Evolutionary conservation across 1,140 invertebrate genomes (phyloP).

Genomic region (Bradysia coprophila): DNA sequence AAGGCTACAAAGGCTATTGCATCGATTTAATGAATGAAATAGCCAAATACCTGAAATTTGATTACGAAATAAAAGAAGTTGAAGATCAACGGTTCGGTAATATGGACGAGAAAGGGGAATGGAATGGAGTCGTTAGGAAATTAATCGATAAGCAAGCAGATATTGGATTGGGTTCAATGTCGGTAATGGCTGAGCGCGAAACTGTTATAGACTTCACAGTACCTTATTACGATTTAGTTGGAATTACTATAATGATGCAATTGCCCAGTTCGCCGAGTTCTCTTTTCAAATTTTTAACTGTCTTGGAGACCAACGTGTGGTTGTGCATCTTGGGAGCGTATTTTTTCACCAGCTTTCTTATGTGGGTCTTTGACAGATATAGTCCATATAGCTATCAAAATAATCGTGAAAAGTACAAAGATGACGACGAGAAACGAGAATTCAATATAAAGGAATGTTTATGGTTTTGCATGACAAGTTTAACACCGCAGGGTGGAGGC

Average conservation of each 20-base stretch:
- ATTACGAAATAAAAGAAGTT: slow-evolving; percentile 67
- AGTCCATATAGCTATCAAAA: slow-evolving; percentile 94
- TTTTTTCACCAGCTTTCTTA: slow-evolving; percentile 83
- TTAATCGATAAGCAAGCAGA: slow-evolving; percentile 79
- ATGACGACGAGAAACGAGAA: slow-evolving; percentile 86
- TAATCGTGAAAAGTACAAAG: slow-evolving; percentile 79
- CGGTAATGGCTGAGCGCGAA: slow-evolving; percentile 88
- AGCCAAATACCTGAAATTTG: slow-evolving; percentile 62
- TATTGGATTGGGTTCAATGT: slow-evolving; percentile 70
- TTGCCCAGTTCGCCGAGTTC: slow-evolving; percentile 59
- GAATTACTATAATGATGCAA: slow-evolving; percentile 82
- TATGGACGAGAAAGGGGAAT: slow-evolving; percentile 57
- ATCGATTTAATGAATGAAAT: slow-evolving; percentile 82
- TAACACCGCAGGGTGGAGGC: slow-evolving; percentile 73
- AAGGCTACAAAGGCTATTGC: slow-evolving; percentile 75
- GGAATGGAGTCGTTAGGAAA: slow-evolving; percentile 86
- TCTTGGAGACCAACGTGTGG: slow-evolving; percentile 92
- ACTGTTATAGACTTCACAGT: slow-evolving; percentile 91
- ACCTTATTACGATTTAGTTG: slow-evolving; percentile 88
- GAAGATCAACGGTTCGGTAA: slow-evolving; percentile 66
- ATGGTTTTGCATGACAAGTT: slow-evolving; percentile 98
- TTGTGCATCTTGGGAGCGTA: slow-evolving; percentile 88
- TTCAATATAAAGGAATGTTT: slow-evolving; percentile 92
- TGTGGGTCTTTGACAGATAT: slow-evolving; percentile 92
- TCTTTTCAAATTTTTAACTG: slow-evolving; percentile 92